Conservation (phyloP, 1,140 invertebrate species). For the Drosophila nebulosa region DNA sequence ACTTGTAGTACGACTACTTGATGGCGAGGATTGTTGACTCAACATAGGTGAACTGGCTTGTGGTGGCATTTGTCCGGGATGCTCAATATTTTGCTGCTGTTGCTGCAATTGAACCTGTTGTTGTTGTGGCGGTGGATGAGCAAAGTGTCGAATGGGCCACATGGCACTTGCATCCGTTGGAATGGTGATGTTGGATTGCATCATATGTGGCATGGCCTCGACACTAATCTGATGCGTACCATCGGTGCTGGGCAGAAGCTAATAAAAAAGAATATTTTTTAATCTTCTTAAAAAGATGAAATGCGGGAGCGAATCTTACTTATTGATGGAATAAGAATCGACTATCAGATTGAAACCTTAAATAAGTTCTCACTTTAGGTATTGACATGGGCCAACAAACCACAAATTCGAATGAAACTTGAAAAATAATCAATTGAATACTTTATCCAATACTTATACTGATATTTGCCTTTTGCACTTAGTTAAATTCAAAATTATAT, state of each 20-base stretch:
- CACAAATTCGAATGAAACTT: no score
- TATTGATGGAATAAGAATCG: no score
- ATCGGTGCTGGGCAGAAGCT: conserved; percentile 66
- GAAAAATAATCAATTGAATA: no score
- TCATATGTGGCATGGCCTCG: conserved; percentile 71
- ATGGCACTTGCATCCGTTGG: conserved; percentile 76
- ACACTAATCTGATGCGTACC: conserved; percentile 57
- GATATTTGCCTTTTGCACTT: no score
- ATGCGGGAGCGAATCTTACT: background rate
- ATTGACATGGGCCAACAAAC: no score
- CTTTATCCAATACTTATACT: no score
- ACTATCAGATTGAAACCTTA: no score
- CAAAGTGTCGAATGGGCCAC: conserved; percentile 4
- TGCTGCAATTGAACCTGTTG: conserved; percentile 43
- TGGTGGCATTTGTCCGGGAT: conserved; percentile 76
- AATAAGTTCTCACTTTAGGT: no score
- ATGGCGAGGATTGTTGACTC: conserved; percentile 83
- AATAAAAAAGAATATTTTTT: background rate
- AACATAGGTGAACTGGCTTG: conserved; percentile 83
- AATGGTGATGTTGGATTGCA: conserved; percentile 76
- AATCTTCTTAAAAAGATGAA: background rate
- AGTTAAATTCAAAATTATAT: no score
- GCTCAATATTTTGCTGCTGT: conserved; percentile 51
- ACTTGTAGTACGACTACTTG: conserved; percentile 84
- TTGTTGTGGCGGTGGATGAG: conserved; percentile 55